phyloP scores from a whole-genome alignment of 2,888 invertebrate genomes.

The Coenonympha glycerion region DNA sequence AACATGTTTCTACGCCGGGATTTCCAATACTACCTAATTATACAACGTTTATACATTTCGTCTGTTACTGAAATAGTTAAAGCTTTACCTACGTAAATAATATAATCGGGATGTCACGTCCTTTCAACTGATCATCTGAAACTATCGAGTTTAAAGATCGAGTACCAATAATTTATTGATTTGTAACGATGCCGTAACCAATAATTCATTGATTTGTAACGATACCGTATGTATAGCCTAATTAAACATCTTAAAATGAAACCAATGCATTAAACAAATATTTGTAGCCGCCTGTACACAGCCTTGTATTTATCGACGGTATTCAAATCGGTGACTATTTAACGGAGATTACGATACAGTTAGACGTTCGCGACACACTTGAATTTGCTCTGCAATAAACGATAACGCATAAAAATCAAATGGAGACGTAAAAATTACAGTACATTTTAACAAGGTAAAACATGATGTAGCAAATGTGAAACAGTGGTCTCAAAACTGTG shows the following conservation, averaged over 20 bases:
- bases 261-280: background rate
- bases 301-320: conserved; percentile 20
- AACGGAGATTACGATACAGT: conserved; percentile 27
- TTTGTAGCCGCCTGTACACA: background rate
- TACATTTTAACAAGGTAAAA: background rate
- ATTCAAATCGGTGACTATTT: conserved; percentile 27
- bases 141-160: conserved; percentile 23
- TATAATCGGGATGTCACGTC: conserved; percentile 18
- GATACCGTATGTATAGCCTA: conserved; percentile 23
- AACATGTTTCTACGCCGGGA: no score
- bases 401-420: conserved; percentile 14
- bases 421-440: background rate
- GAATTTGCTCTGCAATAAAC: conserved; percentile 19
- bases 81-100: conserved; percentile 1
- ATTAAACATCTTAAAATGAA: no score
- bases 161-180: conserved; percentile 22
- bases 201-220: conserved; percentile 24
- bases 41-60: background rate
- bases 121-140: conserved; percentile 20
- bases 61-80: background rate
- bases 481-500: background rate
- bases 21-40: background rate
- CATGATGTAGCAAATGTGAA: background rate
- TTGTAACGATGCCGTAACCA: conserved; percentile 22
- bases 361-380: conserved; percentile 23